A percentile compares a stretch with the other conserved stretches of the same genome.
Conservation (phyloP, 2,797 vertebrate species). For the Anniella stebbinsi region DNA sequence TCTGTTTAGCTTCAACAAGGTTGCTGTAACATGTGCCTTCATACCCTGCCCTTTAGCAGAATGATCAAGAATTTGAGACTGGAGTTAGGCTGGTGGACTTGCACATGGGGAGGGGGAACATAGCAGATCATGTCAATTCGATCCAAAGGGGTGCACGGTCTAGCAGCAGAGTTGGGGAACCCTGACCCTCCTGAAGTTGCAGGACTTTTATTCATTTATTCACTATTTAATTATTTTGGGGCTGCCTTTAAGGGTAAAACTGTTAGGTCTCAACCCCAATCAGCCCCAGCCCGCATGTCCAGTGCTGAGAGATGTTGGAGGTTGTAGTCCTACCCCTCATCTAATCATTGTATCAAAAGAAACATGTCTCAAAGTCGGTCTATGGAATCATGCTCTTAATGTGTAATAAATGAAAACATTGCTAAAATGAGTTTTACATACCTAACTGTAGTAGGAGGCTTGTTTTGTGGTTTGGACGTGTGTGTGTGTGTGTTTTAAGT, state of each 20-base stretch:
- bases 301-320: background rate
- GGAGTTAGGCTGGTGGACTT: background rate
- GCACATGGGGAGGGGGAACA: too few species aligned
- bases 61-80: background rate
- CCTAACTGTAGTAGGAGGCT: slow-evolving; percentile 3
- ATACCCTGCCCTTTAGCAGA: background rate
- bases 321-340: background rate
- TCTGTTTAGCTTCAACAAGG: background rate
- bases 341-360: background rate
- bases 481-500: background rate
- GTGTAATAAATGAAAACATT: slow-evolving; percentile 17
- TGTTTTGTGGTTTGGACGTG: background rate
- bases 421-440: slow-evolving; percentile 10
- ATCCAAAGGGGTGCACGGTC: background rate
- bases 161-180: too few species aligned
- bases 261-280: too few species aligned
- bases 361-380: slow-evolving; percentile 5
- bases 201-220: too few species aligned
- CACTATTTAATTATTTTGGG: too few species aligned
- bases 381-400: slow-evolving; percentile 3
- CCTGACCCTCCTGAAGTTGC: too few species aligned
- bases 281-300: background rate
- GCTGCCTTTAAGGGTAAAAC: too few species aligned
- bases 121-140: background rate
- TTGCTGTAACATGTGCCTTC: background rate